A percentile compares a stretch with the other conserved stretches of the same genome.
phyloP scores from a whole-genome alignment of 2,888 invertebrate genomes.

The Hirtodrosophila histrioides region DNA sequence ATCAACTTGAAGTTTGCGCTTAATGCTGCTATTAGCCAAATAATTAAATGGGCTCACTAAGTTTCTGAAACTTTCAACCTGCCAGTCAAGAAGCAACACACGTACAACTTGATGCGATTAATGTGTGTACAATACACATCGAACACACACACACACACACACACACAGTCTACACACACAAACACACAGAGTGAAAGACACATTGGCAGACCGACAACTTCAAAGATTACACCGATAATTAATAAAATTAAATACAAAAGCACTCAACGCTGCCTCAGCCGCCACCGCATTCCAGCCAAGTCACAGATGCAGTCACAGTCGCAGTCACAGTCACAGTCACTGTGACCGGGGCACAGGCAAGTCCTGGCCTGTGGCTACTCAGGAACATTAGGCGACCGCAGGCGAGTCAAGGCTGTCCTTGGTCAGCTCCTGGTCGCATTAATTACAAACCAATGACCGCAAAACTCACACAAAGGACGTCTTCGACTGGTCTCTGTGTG shows the following conservation, averaged over 20 bases:
- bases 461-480: constrained; percentile 39
- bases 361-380: constrained; percentile 1
- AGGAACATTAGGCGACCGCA: constrained; percentile 53
- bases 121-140: constrained; percentile 16
- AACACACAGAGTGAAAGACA: constrained; percentile 1
- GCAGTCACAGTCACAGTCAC: constrained; percentile 7
- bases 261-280: constrained; percentile 55
- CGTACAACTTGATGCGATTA: constrained; percentile 53
- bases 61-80: constrained; percentile 38
- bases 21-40: neutral
- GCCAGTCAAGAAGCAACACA: constrained; percentile 23
- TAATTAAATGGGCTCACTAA: constrained; percentile 17
- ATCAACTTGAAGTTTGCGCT: too few species aligned
- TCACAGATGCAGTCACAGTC: neutral
- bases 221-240: constrained; percentile 77
- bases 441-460: constrained; percentile 79
- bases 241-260: constrained; percentile 79
- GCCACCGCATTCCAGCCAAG: constrained; percentile 13
- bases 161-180: neutral
- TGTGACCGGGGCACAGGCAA: constrained; percentile 1
- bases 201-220: constrained; percentile 40
- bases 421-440: constrained; percentile 67
- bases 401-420: constrained; percentile 46
- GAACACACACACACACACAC: constrained; percentile 8
- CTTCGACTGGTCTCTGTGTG: neutral